Evolutionary conservation across 2,888 invertebrate species (phyloP).

Genomic region (Suillia variegata): DNA sequence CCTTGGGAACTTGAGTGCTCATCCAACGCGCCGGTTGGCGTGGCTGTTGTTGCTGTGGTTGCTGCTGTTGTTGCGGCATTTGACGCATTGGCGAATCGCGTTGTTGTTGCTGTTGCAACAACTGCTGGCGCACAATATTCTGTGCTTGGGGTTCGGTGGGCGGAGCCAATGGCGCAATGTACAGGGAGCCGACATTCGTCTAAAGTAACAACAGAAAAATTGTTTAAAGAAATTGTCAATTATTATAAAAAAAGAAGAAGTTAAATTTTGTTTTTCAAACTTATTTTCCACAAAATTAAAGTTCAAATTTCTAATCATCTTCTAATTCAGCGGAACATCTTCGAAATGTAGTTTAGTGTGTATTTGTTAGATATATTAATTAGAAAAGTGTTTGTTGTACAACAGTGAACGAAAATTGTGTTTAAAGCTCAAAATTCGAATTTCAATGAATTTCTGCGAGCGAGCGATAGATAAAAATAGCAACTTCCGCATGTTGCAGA

Average conservation of each 20-base stretch:
- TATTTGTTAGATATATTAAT: no score
- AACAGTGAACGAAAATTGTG: no score
- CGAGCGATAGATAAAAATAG: no score
- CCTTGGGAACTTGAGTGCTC: slow-evolving; percentile 48
- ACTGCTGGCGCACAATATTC: slow-evolving; percentile 53
- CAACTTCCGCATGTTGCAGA: slow-evolving; percentile 15
- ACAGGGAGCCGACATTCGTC: slow-evolving; percentile 64
- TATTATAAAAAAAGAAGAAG: not conserved
- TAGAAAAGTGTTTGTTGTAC: no score
- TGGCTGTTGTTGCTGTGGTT: slow-evolving; percentile 41
- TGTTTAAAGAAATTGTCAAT: not conserved
- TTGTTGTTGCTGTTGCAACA: slow-evolving; percentile 45
- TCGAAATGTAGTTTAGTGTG: no score
- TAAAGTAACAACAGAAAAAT: no score
- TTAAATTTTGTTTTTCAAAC: no score
- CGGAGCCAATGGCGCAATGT: slow-evolving; percentile 65
- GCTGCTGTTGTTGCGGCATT: slow-evolving; percentile 45
- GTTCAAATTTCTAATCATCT: not conserved
- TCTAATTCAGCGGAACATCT: no score
- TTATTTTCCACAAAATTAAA: not conserved
- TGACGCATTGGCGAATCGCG: slow-evolving; percentile 64
- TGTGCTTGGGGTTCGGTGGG: slow-evolving; percentile 52
- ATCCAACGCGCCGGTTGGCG: slow-evolving; percentile 53
- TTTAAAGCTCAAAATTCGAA: no score
- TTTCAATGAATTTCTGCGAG: no score